A percentile compares a stretch with the other conserved stretches of the same genome.
phyloP scores from a whole-genome alignment of 2,888 invertebrate genomes.

The Matsumyia berberina region DNA sequence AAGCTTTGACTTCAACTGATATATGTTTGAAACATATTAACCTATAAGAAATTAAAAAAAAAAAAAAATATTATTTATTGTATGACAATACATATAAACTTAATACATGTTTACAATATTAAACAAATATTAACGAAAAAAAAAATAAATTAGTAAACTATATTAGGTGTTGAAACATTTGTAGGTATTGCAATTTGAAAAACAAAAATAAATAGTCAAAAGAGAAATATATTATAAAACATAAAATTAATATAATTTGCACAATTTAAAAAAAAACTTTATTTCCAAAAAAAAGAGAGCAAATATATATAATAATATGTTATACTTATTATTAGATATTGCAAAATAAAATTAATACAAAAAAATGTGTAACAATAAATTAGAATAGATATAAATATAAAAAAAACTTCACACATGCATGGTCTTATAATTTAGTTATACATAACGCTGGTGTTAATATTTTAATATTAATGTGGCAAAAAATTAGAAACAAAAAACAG shows the following conservation, averaged over 20 bases:
- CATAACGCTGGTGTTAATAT: slow-evolving; percentile 52
- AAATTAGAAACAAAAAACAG: background rate
- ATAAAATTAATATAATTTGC: slow-evolving; percentile 60
- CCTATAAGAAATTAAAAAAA: slow-evolving; percentile 37
- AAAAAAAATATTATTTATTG: slow-evolving; percentile 62
- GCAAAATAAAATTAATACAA: slow-evolving; percentile 27
- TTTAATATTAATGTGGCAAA: slow-evolving; percentile 4
- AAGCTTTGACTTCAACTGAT: slow-evolving; percentile 55
- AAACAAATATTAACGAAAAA: slow-evolving; percentile 53
- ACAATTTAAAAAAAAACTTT: slow-evolving; percentile 26
- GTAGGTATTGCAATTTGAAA: slow-evolving; percentile 65
- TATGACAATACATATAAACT: slow-evolving; percentile 75
- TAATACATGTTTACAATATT: slow-evolving; percentile 52
- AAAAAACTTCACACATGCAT: slow-evolving; percentile 37
- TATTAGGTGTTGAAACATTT: slow-evolving; percentile 70
- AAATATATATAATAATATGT: slow-evolving; percentile 23
- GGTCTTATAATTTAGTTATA: slow-evolving; percentile 38
- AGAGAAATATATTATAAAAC: background rate
- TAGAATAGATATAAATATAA: slow-evolving; percentile 22
- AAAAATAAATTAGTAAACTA: slow-evolving; percentile 24
- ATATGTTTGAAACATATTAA: slow-evolving; percentile 66
- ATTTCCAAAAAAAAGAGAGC: slow-evolving; percentile 39
- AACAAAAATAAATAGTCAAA: slow-evolving; percentile 15
- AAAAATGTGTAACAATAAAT: slow-evolving; percentile 60
- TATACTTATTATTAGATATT: slow-evolving; percentile 43